phyloP scores from a whole-genome alignment of 2,113 vertebrate genomes.

The Galemys pyrenaicus region DNA sequence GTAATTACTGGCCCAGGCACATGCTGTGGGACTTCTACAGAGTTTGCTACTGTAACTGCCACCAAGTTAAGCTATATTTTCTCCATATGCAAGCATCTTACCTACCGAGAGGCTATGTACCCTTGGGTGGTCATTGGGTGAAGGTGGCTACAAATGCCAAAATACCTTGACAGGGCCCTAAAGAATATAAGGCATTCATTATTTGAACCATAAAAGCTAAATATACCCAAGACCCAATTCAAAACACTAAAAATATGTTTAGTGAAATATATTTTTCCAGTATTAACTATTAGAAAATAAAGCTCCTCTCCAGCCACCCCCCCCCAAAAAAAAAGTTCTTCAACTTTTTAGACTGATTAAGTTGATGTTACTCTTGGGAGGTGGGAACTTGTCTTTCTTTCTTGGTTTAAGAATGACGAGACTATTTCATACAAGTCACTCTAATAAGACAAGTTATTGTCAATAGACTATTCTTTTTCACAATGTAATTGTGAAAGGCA shows the following conservation, averaged over 20 bases:
- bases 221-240: background rate
- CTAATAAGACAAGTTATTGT: background rate
- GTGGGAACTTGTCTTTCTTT: too few species aligned
- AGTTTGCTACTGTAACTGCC: background rate
- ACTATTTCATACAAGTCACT: background rate
- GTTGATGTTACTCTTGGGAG: background rate
- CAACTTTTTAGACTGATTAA: background rate
- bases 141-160: background rate
- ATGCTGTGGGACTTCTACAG: background rate
- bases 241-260: background rate
- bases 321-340: background rate
- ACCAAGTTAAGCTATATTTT: background rate
- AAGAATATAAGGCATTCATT: background rate
- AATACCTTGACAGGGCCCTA: background rate
- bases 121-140: background rate
- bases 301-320: background rate
- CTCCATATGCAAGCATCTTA: background rate
- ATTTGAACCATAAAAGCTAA: background rate
- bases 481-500: background rate
- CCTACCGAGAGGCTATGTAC: background rate
- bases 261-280: background rate
- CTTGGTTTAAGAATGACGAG: background rate
- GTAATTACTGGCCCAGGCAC: constrained; percentile 60
- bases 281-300: background rate
- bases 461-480: background rate